Evolutionary conservation across 2,797 vertebrate genomes (phyloP).

Genomic region (Sebastes diaconus): DNA sequence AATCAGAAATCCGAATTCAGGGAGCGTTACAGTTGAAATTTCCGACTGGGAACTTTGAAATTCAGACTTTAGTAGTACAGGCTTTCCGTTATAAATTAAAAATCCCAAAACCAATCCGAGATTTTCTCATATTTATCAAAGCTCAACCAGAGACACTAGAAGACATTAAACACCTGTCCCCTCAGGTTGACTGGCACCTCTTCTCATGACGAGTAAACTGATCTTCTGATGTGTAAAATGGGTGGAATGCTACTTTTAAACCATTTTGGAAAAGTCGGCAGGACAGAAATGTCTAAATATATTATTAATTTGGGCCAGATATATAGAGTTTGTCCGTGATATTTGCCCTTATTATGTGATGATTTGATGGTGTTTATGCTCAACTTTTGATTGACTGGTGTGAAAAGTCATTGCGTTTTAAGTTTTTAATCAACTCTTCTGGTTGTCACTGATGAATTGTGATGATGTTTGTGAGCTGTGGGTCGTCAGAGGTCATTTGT

Average conservation of each 20-base stretch:
- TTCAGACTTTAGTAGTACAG: background rate
- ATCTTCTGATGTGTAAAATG: background rate
- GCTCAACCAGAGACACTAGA: background rate
- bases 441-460: background rate
- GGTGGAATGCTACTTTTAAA: background rate
- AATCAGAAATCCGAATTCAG: too few relatives aligned
- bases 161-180: background rate
- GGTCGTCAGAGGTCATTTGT: background rate
- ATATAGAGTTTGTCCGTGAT: background rate
- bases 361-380: background rate
- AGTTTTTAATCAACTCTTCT: background rate
- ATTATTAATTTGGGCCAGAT: background rate
- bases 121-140: background rate
- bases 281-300: background rate
- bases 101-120: background rate
- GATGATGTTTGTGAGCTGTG: background rate
- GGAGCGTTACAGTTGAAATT: too few relatives aligned
- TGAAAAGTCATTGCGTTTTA: background rate
- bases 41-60: too few relatives aligned
- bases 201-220: background rate
- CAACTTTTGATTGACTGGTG: background rate
- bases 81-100: background rate
- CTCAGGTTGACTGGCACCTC: accelerated
- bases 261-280: background rate
- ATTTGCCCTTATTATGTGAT: background rate